Percentiles rank a stretch among this genome's conserved stretches.
phyloP scores from a whole-genome alignment of 1,140 invertebrate genomes.

The Teleopsis dalmanni region DNA sequence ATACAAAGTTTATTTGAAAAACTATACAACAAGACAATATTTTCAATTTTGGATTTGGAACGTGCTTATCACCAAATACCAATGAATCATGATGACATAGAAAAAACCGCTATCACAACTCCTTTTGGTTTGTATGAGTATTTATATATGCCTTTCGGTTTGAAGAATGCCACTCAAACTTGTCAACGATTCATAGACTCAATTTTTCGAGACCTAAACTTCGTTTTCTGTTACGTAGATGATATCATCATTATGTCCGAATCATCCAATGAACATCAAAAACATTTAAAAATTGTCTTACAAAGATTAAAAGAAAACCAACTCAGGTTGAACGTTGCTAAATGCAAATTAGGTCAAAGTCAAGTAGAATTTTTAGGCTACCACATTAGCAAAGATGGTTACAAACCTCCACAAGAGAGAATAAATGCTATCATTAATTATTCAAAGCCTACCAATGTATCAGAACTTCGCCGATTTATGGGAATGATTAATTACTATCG shows the following conservation, averaged over 20 bases:
- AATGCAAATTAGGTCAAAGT: conserved; percentile 24
- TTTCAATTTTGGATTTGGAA: conserved; percentile 5
- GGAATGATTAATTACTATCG: conserved; percentile 1
- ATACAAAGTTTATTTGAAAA: neutral
- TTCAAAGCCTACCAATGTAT: neutral
- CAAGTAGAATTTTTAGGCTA: conserved; percentile 26
- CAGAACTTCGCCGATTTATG: neutral
- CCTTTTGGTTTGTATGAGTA: conserved; percentile 10
- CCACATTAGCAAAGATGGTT: conserved; percentile 20
- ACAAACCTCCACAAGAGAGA: neutral
- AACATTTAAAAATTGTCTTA: conserved; percentile 22
- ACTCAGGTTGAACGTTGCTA: conserved; percentile 20
- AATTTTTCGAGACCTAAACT: neutral
- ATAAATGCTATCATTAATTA: neutral
- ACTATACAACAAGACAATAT: neutral
- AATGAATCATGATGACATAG: neutral
- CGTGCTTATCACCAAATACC: conserved; percentile 1
- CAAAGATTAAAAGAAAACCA: conserved; percentile 19
- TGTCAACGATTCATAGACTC: conserved; percentile 8
- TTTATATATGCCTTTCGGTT: conserved; percentile 10
- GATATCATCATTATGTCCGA: conserved; percentile 47
- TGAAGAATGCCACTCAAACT: conserved; percentile 11
- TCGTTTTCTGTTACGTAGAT: conserved; percentile 5
- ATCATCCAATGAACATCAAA: conserved; percentile 22
- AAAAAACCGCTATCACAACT: conserved; percentile 21